A percentile compares a stretch with the other conserved stretches of the same genome.
These are phyloP conservation scores for Platynereis dumerilii DNA, from an alignment of 2,888 invertebrate genomes.

Conservation along the genomic window DNA sequence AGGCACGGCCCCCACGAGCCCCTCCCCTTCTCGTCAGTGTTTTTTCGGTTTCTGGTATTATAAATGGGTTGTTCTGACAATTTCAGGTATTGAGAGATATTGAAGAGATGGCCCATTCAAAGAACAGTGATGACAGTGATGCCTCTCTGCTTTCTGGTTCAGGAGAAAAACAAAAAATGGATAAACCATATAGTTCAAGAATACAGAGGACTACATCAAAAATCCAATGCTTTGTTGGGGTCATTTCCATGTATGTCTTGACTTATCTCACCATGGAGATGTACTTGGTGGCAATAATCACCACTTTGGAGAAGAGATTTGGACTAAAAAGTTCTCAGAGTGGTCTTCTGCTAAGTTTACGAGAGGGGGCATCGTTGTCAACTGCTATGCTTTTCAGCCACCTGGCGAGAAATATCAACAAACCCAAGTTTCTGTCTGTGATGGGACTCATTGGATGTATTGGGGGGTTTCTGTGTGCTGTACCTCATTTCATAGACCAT, in stretches of 20 bases:
- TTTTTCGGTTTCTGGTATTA: too few species aligned
- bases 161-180: too few species aligned
- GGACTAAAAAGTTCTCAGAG: constrained; percentile 10
- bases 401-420: constrained; percentile 12
- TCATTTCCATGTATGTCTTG: constrained; percentile 7
- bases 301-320: constrained; percentile 18
- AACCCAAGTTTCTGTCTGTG: constrained; percentile 12
- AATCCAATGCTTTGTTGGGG: constrained; percentile 11
- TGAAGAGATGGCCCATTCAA: too few species aligned
- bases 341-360: constrained; percentile 11
- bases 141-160: too few species aligned
- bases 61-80: too few species aligned
- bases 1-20: too few species aligned
- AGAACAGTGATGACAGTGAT: too few species aligned
- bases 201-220: too few species aligned
- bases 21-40: too few species aligned
- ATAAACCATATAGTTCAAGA: too few species aligned
- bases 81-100: too few species aligned
- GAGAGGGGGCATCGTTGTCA: constrained; percentile 13
- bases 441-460: constrained; percentile 5
- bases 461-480: constrained; percentile 4
- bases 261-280: constrained; percentile 13
- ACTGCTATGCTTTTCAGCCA: constrained; percentile 10
- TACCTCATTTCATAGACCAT: constrained; percentile 18
- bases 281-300: constrained; percentile 19